Evolutionary conservation across 2,888 invertebrate genomes (phyloP), one percentile per base, ranked within the genome.

Genomic region (Andrena marginata): DNA sequence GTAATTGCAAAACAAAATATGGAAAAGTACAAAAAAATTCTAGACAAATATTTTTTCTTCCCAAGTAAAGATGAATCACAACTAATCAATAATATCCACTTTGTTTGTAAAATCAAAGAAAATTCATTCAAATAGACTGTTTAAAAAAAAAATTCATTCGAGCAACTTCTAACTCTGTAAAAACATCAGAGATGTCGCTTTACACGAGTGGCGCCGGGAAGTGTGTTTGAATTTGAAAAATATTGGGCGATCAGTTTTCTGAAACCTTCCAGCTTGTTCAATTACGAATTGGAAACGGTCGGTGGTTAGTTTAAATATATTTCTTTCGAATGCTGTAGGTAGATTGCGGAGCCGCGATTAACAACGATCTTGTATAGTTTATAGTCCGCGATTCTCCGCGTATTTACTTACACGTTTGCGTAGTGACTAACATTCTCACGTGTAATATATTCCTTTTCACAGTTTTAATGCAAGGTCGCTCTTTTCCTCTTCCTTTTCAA

Each of bases 261-360:
- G 20, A 56, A 31, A 8, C 26, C 42, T 49, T 59, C 16, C 16
- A 23, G 48, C n/a, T 49, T 64, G n/a, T 23, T 54, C 26, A 67
- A 69, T 60, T 67, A 71, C 20, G 42, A 80, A 86, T 8, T 67
- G 49, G 51, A 77, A 82, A 26, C 64, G 68, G 56, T 68, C 73
- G 23, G 65, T 79, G 76, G 71, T 88, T 85, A 85, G 74, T 87
- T 87, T 72, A 89, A 90, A 89, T 90, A 91, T 89, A 90, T 88
- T 87, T 88, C 87, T 89, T 85, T 84, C 80, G 81, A 89, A 86
- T 90, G 88, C 90, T 92, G 91, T 92, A 91, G 91, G 91, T 90
- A 91, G 89, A 91, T 89, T 86, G 86, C 16, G 91, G 87, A 92
- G 91, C 88, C 89, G 91, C 92, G 89, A 90, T 90, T 91, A 92